Base-by-base conservation (phyloP, 2,113 vertebrate species). In the Tenebrosternarchus preto region DNA sequence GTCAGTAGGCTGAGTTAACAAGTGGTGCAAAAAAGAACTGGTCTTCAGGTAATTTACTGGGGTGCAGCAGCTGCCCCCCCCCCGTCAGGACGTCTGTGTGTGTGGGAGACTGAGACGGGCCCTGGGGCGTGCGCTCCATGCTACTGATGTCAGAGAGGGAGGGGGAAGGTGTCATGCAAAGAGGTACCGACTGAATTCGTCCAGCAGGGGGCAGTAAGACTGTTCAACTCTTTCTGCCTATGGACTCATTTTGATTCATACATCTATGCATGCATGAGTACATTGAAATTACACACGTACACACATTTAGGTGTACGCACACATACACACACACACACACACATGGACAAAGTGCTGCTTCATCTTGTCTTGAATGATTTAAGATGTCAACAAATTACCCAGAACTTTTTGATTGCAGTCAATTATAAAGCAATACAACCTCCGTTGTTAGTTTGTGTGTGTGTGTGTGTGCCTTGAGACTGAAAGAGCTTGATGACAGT, bases 141-240 rank as follows among this genome's bases (percentile, higher is more conserved):
- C 83, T 74, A 63, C 59, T 76, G 70, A 71, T 70, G 72, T 77
- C 57, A 60, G 63, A 84, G 29, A 50, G 22, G 56, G 57, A 64
- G 63, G 69, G 78, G 76, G 46, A 12, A n/a, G 68, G 27, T 27
- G 77, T 68, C 74, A 80, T 89, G 67, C 59, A 74, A 63, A 74
- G 73, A 86, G 72, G 71, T n/a, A 55, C 55, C 17, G 68, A 19
- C 55, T 84, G n/a, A 78, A 73, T 87, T 83, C 86, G 86, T 89
- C 87, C 80, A 82, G 85, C 78, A 89, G 86, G 83, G 83, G 84
- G 77, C 75, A 50, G 46, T 17, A 50, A 78, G 20, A 12, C 55
- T 33, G 67, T 39, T 76, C 63, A 60, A 20, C 50, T 29, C 4
- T 31, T n/a, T 46, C 36, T 64, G 68, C 24, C 57, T 22, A 71